Evolutionary conservation across 2,113 vertebrate species (phyloP).

Genomic region (Salminus brasiliensis): DNA sequence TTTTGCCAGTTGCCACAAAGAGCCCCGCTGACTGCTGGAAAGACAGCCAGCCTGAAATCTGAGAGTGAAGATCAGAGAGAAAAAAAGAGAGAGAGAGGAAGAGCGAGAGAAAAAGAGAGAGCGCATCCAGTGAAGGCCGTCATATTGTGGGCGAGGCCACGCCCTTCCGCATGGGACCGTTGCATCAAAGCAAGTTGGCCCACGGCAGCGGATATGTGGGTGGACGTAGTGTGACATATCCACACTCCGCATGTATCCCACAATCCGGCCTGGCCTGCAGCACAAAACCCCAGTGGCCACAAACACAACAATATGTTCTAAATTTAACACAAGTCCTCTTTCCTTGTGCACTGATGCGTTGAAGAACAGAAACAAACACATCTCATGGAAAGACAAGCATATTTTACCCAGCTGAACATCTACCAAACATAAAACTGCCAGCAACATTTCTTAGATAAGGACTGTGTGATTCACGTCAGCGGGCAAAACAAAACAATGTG

Average conservation of each 20-base stretch:
- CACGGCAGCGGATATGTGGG: conserved; percentile 37
- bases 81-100: conserved; percentile 29
- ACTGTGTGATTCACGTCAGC: background rate
- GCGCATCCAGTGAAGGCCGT: conserved; percentile 62
- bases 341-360: background rate
- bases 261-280: too few species aligned
- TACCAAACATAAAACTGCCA: background rate
- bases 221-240: conserved; percentile 37
- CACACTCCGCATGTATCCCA: conserved; percentile 22
- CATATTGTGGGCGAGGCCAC: conserved; percentile 50
- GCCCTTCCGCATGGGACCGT: conserved; percentile 49
- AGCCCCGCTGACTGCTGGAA: conserved; percentile 53
- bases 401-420: background rate
- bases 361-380: background rate
- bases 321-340: background rate
- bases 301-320: background rate
- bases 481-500: background rate
- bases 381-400: background rate
- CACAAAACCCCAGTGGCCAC: background rate
- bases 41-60: conserved; percentile 41
- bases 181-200: conserved; percentile 43
- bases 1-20: conserved; percentile 43
- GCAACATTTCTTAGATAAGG: too few species aligned
- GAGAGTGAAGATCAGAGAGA: conserved; percentile 31
- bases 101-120: conserved; percentile 30